Conservation (phyloP, 1,140 invertebrate species). For the Macrotrachela quadricornifera region DNA sequence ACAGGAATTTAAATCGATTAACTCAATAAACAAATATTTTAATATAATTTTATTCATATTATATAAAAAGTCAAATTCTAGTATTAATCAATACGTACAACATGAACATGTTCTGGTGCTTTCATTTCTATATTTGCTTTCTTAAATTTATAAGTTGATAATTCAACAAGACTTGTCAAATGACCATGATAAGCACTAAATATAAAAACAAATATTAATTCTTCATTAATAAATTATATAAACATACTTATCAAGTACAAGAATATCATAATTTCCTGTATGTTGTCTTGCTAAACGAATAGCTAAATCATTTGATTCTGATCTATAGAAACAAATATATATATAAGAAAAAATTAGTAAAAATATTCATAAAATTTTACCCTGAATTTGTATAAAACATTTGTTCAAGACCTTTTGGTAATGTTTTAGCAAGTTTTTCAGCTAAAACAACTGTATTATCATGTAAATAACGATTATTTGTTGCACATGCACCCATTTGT, state of each 20-base stretch:
- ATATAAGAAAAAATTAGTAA: not conserved
- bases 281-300: slow-evolving; percentile 64
- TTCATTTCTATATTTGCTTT: slow-evolving; percentile 34
- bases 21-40: too few relatives aligned
- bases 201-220: not conserved
- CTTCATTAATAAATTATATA: not conserved
- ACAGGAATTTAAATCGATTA: too few relatives aligned
- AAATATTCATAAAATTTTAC: slow-evolving; percentile 36
- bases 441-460: slow-evolving; percentile 80
- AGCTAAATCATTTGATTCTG: slow-evolving; percentile 92
- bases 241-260: slow-evolving; percentile 85
- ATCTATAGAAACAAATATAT: slow-evolving; percentile 47
- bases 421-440: slow-evolving; percentile 51
- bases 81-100: slow-evolving; percentile 36
- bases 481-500: slow-evolving; percentile 67
- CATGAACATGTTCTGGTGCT: slow-evolving; percentile 67
- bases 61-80: too few relatives aligned
- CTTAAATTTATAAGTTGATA: slow-evolving; percentile 92
- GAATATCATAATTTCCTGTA: slow-evolving; percentile 65
- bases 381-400: slow-evolving; percentile 78
- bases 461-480: slow-evolving; percentile 82
- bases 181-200: slow-evolving; percentile 94
- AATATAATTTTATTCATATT: too few relatives aligned
- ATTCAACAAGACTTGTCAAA: slow-evolving; percentile 71
- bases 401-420: slow-evolving; percentile 34